These are phyloP conservation scores for Agriopis aurantiaria DNA, from an alignment of 2,888 invertebrate genomes.

Conservation along the genomic window DNA sequence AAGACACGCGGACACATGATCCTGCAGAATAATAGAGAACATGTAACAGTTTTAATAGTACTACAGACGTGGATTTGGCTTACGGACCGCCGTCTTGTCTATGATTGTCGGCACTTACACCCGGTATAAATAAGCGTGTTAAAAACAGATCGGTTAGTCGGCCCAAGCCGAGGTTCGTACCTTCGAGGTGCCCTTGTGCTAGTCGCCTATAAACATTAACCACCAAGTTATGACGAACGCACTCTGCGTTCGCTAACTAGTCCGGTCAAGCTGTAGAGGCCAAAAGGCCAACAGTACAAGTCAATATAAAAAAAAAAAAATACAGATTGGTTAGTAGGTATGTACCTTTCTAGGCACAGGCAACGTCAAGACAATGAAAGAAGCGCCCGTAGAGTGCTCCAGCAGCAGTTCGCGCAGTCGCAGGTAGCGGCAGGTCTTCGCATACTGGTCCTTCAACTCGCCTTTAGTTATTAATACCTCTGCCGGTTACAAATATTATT, in stretches of 20 bases:
- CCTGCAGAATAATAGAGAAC: conserved; percentile 67
- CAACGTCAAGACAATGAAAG: conserved; percentile 97
- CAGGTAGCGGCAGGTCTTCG: conserved; percentile 95
- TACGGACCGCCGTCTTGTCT: too few species aligned
- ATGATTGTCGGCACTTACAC: too few species aligned
- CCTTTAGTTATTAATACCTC: conserved; percentile 88
- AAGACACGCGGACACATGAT: conserved; percentile 94
- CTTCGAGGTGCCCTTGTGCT: too few species aligned
- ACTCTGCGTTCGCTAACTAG: too few species aligned
- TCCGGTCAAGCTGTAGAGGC: too few species aligned
- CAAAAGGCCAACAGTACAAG: too few species aligned
- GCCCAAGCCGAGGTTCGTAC: too few species aligned
- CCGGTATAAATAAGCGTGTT: too few species aligned
- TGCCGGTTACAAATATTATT: conserved; percentile 49
- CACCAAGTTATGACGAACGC: too few species aligned
- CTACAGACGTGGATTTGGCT: background rate
- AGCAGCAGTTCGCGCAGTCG: conserved; percentile 95
- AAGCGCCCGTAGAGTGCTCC: conserved; percentile 94
- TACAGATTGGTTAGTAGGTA: too few species aligned
- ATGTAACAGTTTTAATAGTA: background rate
- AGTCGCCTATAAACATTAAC: too few species aligned
- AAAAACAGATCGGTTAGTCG: background rate
- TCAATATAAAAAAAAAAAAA: too few species aligned
- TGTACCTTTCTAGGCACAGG: conserved; percentile 93
- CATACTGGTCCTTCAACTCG: conserved; percentile 90